Evolutionary conservation across 2,888 invertebrate genomes (phyloP).

Genomic region (Cinara cedri): DNA sequence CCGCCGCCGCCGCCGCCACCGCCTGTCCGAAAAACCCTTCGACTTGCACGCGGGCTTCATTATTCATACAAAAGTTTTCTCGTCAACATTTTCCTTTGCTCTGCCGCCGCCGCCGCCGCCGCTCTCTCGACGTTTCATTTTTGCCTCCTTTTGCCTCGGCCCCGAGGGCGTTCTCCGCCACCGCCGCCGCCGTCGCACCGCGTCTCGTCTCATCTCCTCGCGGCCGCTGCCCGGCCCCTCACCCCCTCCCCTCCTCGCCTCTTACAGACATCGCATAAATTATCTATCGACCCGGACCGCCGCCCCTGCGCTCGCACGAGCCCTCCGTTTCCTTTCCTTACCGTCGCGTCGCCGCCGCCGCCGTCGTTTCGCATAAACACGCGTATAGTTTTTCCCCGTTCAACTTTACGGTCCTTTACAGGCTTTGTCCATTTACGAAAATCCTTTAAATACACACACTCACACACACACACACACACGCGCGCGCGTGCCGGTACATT

Average conservation of each 20-base stretch:
- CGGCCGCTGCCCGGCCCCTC: neutral
- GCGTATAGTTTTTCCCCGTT: slow-evolving; percentile 29
- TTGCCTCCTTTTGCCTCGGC: slow-evolving; percentile 53
- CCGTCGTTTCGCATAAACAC: neutral
- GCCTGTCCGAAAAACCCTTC: slow-evolving; percentile 54
- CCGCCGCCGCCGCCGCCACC: slow-evolving; percentile 18
- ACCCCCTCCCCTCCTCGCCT: neutral
- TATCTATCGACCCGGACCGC: slow-evolving; percentile 52
- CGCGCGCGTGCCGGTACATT: too few relatives aligned
- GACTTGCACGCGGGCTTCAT: slow-evolving; percentile 55
- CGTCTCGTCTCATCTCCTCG: slow-evolving; percentile 40
- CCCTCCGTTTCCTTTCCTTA: slow-evolving; percentile 40
- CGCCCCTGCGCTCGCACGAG: neutral
- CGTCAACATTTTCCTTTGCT: slow-evolving; percentile 56
- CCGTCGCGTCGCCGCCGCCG: neutral
- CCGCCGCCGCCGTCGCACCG: neutral
- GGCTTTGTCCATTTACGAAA: slow-evolving; percentile 46
- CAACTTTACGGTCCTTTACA: slow-evolving; percentile 40
- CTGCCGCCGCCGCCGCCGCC: slow-evolving; percentile 19
- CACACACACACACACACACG: too few relatives aligned
- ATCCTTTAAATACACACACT: too few relatives aligned
- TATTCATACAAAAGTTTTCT: slow-evolving; percentile 57
- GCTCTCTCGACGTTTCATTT: slow-evolving; percentile 38
- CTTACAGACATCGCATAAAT: slow-evolving; percentile 55
- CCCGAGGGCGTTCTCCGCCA: slow-evolving; percentile 41